Base-by-base conservation (phyloP, 1,140 invertebrate genomes). In the Carposina sasakii region DNA sequence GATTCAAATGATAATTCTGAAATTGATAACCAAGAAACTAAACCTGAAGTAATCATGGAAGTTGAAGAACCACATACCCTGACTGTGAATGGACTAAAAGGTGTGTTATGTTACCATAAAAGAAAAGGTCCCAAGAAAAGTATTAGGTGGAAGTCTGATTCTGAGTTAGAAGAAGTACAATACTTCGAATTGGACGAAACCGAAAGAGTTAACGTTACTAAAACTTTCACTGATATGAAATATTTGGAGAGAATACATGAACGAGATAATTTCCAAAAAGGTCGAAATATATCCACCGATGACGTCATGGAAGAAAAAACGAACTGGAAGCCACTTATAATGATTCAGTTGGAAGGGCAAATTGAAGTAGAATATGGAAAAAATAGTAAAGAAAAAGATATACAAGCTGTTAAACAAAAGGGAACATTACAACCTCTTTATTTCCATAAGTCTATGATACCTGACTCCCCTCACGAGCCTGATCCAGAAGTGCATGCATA, bases 181-280 rank as follows among this genome's bases (percentile, higher is more conserved):
- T 96, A 92, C 68, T 98, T 98, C 77, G 95, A 97, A 76, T 76
- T 97, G 31, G 96, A 98, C 82, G 96, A 97, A 84, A 97, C 92
- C 2, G 96, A 98, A 85, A 89, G 96, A 69, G 94, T 97, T 0
- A 98, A 98, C 85, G 96, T 98, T 0, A 96, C 94, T 0, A 93
- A 94, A 76, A 93, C 93, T 21, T 98, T 97, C 79, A 91, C 90
- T n/a, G 95, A 96, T 58, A 92, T 96, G 92, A 96, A 96, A 72
- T 91, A 93, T 71, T 91, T 96, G 86, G 96, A 98, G 68, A 92
- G 93, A 48, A 88, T 90, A 54, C 87, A 92, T 58, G 96, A 98
- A 81, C 89, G 94, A 43, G 91, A 96, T 81, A 92, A 93, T 19
- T 91, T 93, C 60, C 89, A 92, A 77, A 85, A 87, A 28, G 90